Conservation (phyloP, 2,888 invertebrate genomes). For the Philaethria dido region DNA sequence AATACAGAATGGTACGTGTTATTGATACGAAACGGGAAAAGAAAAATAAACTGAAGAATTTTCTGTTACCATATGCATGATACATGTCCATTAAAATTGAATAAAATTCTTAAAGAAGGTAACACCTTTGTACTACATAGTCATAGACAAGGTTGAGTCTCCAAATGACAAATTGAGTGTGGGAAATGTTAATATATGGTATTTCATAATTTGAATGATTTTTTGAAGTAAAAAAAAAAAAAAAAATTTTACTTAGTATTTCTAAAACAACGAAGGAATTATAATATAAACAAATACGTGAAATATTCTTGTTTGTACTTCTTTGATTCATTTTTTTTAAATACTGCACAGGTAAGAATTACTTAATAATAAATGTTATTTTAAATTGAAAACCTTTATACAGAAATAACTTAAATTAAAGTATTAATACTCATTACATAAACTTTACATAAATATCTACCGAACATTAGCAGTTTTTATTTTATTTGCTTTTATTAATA, state of each 20-base stretch:
- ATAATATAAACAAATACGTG: background rate
- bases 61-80: too few species aligned
- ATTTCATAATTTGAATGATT: background rate
- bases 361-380: background rate
- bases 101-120: too few species aligned
- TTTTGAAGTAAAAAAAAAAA: background rate
- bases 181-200: background rate
- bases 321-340: background rate
- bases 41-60: too few species aligned
- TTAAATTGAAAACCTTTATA: background rate
- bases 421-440: background rate
- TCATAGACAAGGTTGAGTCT: background rate
- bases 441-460: background rate
- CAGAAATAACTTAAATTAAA: background rate
- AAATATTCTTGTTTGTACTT: background rate
- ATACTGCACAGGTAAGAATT: background rate
- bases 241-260: background rate
- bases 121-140: background rate
- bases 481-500: background rate
- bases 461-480: too few species aligned
- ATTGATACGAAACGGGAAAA: too few species aligned
- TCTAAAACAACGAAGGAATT: background rate
- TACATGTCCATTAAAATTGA: too few species aligned
- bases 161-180: slow-evolving; percentile 3
- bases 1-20: too few species aligned